Evolutionary conservation across 2,888 invertebrate species (phyloP).

Genomic region (Apamea crenata): DNA sequence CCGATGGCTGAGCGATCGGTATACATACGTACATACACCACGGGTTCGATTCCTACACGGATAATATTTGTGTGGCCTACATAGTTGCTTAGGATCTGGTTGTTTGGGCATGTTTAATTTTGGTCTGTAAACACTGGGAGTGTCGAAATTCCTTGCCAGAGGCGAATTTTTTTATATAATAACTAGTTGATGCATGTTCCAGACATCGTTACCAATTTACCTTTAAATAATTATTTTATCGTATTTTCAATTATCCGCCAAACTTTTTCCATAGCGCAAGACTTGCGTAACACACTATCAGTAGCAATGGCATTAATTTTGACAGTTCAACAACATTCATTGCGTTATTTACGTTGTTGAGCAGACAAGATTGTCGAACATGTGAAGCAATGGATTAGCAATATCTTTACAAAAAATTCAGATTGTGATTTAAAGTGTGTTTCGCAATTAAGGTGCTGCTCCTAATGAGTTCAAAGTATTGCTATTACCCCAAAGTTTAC

Average conservation of each 20-base stretch:
- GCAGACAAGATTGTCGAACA: not conserved
- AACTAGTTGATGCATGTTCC: not conserved
- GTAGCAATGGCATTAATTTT: not conserved
- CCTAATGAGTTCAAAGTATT: not conserved
- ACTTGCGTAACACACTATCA: not conserved
- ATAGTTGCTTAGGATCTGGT: slow-evolving; percentile 24
- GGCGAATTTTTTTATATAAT: not conserved
- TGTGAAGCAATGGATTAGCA: not conserved
- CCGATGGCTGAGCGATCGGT: slow-evolving; percentile 6
- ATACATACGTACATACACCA: not conserved
- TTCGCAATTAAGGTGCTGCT: not conserved
- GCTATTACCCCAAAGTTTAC: not conserved
- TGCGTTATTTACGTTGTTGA: not conserved
- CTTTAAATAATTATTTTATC: not conserved
- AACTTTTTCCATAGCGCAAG: not conserved
- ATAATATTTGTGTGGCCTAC: slow-evolving; percentile 21
- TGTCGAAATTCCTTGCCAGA: slow-evolving; percentile 13
- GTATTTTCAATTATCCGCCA: not conserved
- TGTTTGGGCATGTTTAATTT: slow-evolving; percentile 38
- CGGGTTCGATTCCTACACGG: slow-evolving; percentile 15
- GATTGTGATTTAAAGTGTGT: not conserved
- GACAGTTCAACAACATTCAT: not conserved
- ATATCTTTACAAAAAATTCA: not conserved
- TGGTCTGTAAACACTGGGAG: slow-evolving; percentile 15
- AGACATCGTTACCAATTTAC: not conserved